Base-by-base conservation (phyloP, 2,113 vertebrate species). In the Oreochromis aureus region DNA sequence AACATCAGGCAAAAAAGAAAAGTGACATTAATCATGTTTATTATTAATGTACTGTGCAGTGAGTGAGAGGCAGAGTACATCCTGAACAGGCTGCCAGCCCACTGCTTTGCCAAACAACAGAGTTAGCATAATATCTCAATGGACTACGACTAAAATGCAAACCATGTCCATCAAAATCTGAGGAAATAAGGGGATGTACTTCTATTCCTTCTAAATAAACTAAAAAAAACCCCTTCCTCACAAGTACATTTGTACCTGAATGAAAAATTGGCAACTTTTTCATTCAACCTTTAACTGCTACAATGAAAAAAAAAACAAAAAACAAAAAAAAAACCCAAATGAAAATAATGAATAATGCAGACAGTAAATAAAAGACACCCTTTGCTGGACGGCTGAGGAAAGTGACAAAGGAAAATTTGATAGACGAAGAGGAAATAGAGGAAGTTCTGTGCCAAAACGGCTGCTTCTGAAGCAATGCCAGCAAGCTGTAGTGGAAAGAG, bases 391-490 rank as follows among this genome's bases (percentile, higher is more conserved):
- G 48, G 53, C 27, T 48, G 46, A 32, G 51, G 78, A 54, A 87
- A 86, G 73, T 55, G 85, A 85, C 46, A 81, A 41, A 84, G 16
- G 27, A 86, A 84, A 88, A 86, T 63, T n/a, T 89, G 84, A 92
- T 41, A 86, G 83, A 76, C 2, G 2, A 27, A 83, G 48, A 86
- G 82, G 66, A 92, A 87, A 66, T 63, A 53, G 19, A 44, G 39
- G 79, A 24, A 39, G 27, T 30, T 63, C 71, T 48, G 36, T 82
- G n/a, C 61, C 81, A 41, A 82, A 54, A 27, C 54, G 22, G 78
- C 10, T 24, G 16, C 36, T 30, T 51, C 78, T 86, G 59, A 84
- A 83, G 54, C 22, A 24, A 86, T 32, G 82, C 82, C 87, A 87
- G 19, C 2, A 11, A 78, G 13, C 12, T 73, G 22, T 19, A 39